Base-by-base conservation (phyloP, 2,797 vertebrate species). In the Vireo griseus region DNA sequence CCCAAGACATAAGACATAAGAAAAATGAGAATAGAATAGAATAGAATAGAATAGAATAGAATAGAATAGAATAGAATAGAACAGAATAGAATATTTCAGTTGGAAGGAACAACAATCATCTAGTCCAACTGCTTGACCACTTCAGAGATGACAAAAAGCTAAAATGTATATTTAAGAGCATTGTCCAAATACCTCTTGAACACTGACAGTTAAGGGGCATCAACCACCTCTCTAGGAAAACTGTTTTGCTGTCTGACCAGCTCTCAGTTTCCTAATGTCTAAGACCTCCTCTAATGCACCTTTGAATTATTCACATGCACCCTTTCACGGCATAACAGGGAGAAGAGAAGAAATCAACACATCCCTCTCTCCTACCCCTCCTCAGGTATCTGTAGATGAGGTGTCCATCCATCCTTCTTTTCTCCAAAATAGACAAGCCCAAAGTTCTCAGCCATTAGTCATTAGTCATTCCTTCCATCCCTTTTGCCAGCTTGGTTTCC, bases 231-330 rank as follows among this genome's bases (percentile, higher is more conserved):
- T 57, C 33, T 33, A 61, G 44, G 52, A 57, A 75, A 37, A 10
- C 26, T 29, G 8, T 71, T 71, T 11, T 28, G 42, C 29, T 26
- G 16, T 45, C 33, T 66, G 10, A 22, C 4, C 19, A 61, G 2
- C 8, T 50, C 42, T 42, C 5, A 0, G 13, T 11, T 74, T 83
- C 14, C 13, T 54, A 54, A 50, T 31, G 3, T 9, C 29, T 11
- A 13, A 26, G 13, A 50, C 3, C 4, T 63, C 9, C 7, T 24
- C 13, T 50, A 37, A 3, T 1, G 2, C n/a, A 68, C 1, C 9
- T 89, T 16, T 68, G 24, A 58, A 2, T 13, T 28, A 35, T 58
- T 72, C 28, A 11, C 7, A 39, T 4, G 3, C 3, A 4, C 4
- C 11, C 29, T 29, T 1, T 40, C 40, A 40, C 4, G 29, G 22